phyloP scores from a whole-genome alignment of 2,113 vertebrate species.

The Melanerpes aurifrons region DNA sequence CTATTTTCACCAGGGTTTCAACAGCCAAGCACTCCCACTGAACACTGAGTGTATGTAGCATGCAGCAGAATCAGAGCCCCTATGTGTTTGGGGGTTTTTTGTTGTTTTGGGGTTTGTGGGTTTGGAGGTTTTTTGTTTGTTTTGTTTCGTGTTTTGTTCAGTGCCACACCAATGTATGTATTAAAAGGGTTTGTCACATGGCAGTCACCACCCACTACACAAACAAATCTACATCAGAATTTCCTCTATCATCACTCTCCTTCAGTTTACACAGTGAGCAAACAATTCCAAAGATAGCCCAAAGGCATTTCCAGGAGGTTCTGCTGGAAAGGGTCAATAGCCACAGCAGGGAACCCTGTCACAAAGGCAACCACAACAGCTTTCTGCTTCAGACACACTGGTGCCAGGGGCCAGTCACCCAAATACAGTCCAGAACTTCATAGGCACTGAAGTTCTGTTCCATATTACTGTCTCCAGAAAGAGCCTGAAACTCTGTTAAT shows the following conservation, averaged over 20 bases:
- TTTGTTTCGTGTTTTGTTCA: not conserved
- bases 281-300: not conserved
- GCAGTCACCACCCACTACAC: not conserved
- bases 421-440: not conserved
- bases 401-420: not conserved
- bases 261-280: not conserved
- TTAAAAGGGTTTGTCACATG: not conserved
- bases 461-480: not conserved
- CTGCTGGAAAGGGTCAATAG: not conserved
- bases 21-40: not conserved
- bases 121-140: no score
- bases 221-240: not conserved
- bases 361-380: not conserved
- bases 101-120: no score
- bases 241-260: not conserved
- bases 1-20: not conserved
- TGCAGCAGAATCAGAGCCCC: not conserved
- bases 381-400: not conserved
- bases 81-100: not conserved
- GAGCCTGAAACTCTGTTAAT: not conserved
- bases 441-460: constrained; percentile 3
- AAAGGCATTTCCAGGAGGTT: not conserved
- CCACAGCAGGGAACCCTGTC: not conserved
- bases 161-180: not conserved
- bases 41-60: accelerated